Evolutionary conservation across 2,888 invertebrate species (phyloP).

Genomic region (Rhagonycha fulva): DNA sequence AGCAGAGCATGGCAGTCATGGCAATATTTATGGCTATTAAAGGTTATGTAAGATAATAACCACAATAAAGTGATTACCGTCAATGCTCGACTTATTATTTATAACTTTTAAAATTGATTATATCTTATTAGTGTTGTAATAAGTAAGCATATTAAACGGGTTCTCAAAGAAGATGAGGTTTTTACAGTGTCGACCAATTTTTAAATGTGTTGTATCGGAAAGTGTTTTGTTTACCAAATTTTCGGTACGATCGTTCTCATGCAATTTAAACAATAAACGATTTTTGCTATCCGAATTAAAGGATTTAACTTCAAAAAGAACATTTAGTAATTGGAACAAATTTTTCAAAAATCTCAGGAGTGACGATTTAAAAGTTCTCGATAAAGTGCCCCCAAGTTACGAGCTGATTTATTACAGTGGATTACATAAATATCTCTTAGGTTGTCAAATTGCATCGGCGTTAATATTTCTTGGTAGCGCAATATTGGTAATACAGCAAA

Average conservation of each 20-base stretch:
- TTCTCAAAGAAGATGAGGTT: background rate
- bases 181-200: background rate
- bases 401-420: constrained; percentile 48
- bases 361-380: constrained; percentile 36
- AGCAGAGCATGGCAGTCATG: too few species aligned
- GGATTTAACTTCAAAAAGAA: constrained; percentile 18
- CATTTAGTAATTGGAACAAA: constrained; percentile 23
- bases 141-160: background rate
- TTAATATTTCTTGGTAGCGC: constrained; percentile 32
- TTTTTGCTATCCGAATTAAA: background rate
- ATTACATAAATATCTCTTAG: constrained; percentile 43
- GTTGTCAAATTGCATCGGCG: constrained; percentile 40
- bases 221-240: background rate
- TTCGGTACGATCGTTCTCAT: background rate
- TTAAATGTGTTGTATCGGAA: background rate
- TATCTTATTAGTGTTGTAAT: background rate
- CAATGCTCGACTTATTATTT: background rate
- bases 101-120: background rate
- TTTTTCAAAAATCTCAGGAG: constrained; percentile 35
- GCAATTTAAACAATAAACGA: background rate
- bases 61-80: background rate
- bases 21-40: too few species aligned
- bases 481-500: constrained; percentile 8
- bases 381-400: constrained; percentile 47
- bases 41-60: background rate